Percentiles rank a stretch among this genome's conserved stretches.
phyloP scores from a whole-genome alignment of 2,888 invertebrate genomes.

The Parnassius mnemosyne region DNA sequence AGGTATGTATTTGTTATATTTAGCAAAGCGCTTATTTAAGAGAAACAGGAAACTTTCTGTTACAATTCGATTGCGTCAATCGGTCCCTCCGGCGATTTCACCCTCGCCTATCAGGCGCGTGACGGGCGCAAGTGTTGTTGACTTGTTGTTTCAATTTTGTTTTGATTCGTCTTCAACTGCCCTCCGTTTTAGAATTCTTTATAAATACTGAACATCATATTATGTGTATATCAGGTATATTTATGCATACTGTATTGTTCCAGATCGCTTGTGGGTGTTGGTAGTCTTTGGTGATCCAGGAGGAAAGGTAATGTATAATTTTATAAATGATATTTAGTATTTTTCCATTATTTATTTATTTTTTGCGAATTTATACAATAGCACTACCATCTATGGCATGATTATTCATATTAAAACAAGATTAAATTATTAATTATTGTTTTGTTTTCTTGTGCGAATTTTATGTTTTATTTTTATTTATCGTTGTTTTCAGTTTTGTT shows the following conservation, averaged over 20 bases:
- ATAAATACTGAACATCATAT: background rate
- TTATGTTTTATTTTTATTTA: constrained; percentile 15
- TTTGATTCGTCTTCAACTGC: constrained; percentile 53
- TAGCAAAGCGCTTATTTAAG: constrained; percentile 21
- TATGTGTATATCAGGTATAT: constrained; percentile 29
- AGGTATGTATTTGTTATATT: constrained; percentile 52
- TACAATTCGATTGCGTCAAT: constrained; percentile 64
- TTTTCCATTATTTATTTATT: too few relatives aligned
- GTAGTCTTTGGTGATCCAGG: constrained; percentile 10
- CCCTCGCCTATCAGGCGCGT: constrained; percentile 52
- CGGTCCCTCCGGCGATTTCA: constrained; percentile 59
- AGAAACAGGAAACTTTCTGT: constrained; percentile 38
- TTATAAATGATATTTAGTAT: background rate
- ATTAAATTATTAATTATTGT: constrained; percentile 23
- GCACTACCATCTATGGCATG: too few relatives aligned
- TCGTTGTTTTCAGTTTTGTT: background rate
- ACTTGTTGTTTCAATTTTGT: constrained; percentile 71
- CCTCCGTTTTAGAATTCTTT: constrained; percentile 31
- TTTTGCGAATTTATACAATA: too few relatives aligned
- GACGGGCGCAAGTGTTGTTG: constrained; percentile 70
- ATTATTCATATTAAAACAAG: background rate
- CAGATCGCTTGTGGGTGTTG: constrained; percentile 40
- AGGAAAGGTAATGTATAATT: constrained; percentile 47
- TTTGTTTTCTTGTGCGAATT: constrained; percentile 20
- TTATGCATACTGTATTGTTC: constrained; percentile 38